These are phyloP conservation scores for Sphaerophoria rueppellii DNA, from an alignment of 2,888 invertebrate species.

Conservation along the genomic window DNA sequence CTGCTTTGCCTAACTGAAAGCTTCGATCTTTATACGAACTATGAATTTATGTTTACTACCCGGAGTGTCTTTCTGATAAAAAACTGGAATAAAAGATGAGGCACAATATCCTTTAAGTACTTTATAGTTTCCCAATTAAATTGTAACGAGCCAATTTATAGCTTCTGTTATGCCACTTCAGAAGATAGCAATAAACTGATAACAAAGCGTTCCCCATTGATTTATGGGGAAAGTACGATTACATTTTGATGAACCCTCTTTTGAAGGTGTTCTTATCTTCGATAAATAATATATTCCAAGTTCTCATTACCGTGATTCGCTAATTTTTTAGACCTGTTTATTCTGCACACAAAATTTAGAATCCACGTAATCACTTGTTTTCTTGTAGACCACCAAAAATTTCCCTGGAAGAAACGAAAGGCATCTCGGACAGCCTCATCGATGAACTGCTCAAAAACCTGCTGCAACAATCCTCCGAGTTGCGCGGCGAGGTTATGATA, in stretches of 20 bases:
- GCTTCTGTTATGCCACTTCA: background rate
- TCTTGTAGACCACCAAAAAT: conserved; percentile 87
- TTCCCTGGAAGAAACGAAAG: conserved; percentile 88
- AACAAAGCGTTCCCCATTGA: background rate
- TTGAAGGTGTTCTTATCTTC: too few relatives aligned
- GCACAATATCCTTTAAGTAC: background rate
- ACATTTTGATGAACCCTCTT: background rate
- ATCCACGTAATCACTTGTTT: background rate
- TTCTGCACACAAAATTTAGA: too few relatives aligned
- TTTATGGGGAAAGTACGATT: background rate
- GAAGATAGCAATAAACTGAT: background rate
- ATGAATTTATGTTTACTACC: too few relatives aligned
- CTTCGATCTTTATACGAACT: too few relatives aligned
- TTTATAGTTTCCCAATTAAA: background rate
- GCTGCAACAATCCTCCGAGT: conserved; percentile 83
- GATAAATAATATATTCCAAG: too few relatives aligned
- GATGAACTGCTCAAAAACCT: conserved; percentile 85
- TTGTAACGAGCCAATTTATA: background rate
- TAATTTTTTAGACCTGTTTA: too few relatives aligned
- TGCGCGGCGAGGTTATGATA: conserved; percentile 93
- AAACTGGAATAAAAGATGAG: too few relatives aligned
- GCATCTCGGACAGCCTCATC: conserved; percentile 89
- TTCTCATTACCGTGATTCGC: too few relatives aligned
- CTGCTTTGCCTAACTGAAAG: too few relatives aligned
- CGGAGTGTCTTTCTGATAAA: too few relatives aligned